Conservation (phyloP, 2,888 invertebrate genomes). For the Drosophila neoperkinsi region DNA sequence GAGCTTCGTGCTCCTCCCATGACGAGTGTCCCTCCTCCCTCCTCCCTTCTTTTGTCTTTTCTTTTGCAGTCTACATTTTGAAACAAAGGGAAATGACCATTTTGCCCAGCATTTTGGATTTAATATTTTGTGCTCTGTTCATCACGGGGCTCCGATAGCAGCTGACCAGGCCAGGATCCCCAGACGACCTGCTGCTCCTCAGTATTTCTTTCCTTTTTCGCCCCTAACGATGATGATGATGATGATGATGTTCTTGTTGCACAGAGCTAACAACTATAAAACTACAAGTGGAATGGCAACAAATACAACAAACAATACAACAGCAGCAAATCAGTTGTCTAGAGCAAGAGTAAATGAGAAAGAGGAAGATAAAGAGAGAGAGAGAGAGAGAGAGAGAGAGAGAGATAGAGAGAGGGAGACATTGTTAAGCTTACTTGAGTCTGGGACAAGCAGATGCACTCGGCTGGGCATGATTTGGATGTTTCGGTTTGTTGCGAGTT, state of each 20-base stretch:
- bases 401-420: slow-evolving; percentile 10
- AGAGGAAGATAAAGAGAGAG: slow-evolving; percentile 3
- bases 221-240: not conserved
- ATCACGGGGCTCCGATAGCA: slow-evolving; percentile 47
- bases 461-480: slow-evolving; percentile 90
- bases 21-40: not conserved
- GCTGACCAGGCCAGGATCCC: slow-evolving; percentile 49
- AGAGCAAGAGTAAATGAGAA: not conserved
- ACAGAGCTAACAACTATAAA: slow-evolving; percentile 38
- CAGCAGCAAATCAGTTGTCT: slow-evolving; percentile 25
- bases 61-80: slow-evolving; percentile 37
- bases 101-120: slow-evolving; percentile 75
- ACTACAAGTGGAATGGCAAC: slow-evolving; percentile 39
- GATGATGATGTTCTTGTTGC: slow-evolving; percentile 19
- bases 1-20: not conserved
- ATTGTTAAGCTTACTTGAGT: slow-evolving; percentile 89
- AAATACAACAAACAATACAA: slow-evolving; percentile 11
- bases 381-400: not conserved
- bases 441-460: slow-evolving; percentile 94
- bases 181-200: slow-evolving; percentile 44
- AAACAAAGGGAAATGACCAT: slow-evolving; percentile 71
- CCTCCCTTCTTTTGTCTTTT: not conserved
- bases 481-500: slow-evolving; percentile 85
- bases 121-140: slow-evolving; percentile 71
- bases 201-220: slow-evolving; percentile 29